Percentiles rank a stretch among this genome's conserved stretches.
These are phyloP conservation scores for Hypena proboscidalis DNA, from an alignment of 2,888 invertebrate species.

Conservation along the genomic window DNA sequence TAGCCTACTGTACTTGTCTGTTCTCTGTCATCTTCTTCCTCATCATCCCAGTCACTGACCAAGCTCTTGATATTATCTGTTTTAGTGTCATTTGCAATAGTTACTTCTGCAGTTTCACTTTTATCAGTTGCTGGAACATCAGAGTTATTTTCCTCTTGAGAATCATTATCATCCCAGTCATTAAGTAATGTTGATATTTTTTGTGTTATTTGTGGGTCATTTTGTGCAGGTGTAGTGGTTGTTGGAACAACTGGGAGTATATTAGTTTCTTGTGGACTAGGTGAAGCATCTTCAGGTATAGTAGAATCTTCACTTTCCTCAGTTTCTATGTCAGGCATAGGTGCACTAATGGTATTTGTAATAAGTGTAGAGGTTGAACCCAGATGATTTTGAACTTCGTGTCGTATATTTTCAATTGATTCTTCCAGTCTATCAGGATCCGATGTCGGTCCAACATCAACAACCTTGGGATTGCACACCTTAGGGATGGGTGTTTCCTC, in stretches of 20 bases:
- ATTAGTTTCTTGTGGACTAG: slow-evolving; percentile 31
- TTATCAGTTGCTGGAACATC: slow-evolving; percentile 23
- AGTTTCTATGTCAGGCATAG: slow-evolving; percentile 23
- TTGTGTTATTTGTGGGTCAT: slow-evolving; percentile 44
- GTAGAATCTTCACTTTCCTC: slow-evolving; percentile 54
- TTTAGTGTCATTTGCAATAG: slow-evolving; percentile 43
- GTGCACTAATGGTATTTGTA: slow-evolving; percentile 24
- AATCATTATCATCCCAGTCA: slow-evolving; percentile 83
- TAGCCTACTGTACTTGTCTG: background rate
- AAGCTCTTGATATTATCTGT: slow-evolving; percentile 73
- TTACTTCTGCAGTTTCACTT: slow-evolving; percentile 14
- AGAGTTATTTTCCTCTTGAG: slow-evolving; percentile 58
- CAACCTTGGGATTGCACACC: background rate
- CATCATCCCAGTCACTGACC: slow-evolving; percentile 83
- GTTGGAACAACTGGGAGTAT: background rate
- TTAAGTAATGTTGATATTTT: slow-evolving; percentile 75
- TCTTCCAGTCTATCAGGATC: slow-evolving; percentile 62
- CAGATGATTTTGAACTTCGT: slow-evolving; percentile 72
- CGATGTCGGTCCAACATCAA: slow-evolving; percentile 24
- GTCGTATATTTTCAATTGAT: slow-evolving; percentile 78
- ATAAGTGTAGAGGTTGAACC: background rate
- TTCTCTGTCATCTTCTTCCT: slow-evolving; percentile 64
- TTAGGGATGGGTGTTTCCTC: slow-evolving; percentile 13
- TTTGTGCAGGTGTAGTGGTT: slow-evolving; percentile 15
- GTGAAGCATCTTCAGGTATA: slow-evolving; percentile 41